Conservation (phyloP, 1,140 invertebrate genomes). For the Ceratosolen solmsi region DNA sequence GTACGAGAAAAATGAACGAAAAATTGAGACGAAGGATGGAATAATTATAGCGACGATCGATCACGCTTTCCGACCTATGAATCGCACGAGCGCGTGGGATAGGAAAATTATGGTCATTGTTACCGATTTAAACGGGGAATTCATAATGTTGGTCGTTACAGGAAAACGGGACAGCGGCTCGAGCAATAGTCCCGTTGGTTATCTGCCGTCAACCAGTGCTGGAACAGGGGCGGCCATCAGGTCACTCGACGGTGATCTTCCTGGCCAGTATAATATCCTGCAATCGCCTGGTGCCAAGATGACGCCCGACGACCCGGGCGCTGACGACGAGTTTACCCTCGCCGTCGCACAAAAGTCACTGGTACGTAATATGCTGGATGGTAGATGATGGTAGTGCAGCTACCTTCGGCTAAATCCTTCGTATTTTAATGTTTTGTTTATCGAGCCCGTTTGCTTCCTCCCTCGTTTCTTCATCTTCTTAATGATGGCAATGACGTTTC, state of each 20-base stretch:
- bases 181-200: conserved; percentile 53
- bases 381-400: too few relatives aligned
- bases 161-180: conserved; percentile 54
- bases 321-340: conserved; percentile 63
- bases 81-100: background rate
- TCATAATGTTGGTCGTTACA: background rate
- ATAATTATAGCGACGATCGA: too few relatives aligned
- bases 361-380: conserved; percentile 47
- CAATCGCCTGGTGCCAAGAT: conserved; percentile 57
- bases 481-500: too few relatives aligned
- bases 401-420: too few relatives aligned
- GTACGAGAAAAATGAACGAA: too few relatives aligned
- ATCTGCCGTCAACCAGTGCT: conserved; percentile 28
- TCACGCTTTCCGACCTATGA: too few relatives aligned
- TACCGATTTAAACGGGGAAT: background rate
- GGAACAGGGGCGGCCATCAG: conserved; percentile 12
- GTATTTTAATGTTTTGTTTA: too few relatives aligned
- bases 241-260: conserved; percentile 14
- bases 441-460: too few relatives aligned
- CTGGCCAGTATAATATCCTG: conserved; percentile 27
- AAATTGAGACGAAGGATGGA: too few relatives aligned
- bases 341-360: conserved; percentile 61
- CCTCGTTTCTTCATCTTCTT: too few relatives aligned
- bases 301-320: conserved; percentile 60
- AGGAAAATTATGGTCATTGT: background rate